Evolutionary conservation across 2,113 vertebrate species (phyloP).

Genomic region (Erythrocercus mccallii): DNA sequence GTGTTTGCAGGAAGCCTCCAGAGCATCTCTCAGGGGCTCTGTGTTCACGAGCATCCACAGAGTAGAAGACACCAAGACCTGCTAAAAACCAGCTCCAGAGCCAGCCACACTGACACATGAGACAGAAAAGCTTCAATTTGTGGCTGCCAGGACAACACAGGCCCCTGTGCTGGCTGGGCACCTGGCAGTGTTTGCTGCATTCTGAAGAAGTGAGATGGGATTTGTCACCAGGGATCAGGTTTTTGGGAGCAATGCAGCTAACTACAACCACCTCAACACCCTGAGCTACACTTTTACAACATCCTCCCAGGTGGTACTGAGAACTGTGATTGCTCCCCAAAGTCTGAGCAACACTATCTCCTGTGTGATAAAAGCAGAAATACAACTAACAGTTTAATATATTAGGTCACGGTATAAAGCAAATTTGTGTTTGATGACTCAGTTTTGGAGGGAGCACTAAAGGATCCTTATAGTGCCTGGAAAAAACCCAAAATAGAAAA

Average conservation of each 20-base stretch:
- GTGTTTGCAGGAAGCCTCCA: neutral
- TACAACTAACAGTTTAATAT: neutral
- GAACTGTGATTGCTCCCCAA: neutral
- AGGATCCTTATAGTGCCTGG: neutral
- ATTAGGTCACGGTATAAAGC: neutral
- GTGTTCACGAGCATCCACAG: neutral
- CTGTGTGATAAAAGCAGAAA: neutral
- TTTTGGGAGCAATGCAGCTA: neutral
- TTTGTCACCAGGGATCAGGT: neutral
- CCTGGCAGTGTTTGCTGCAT: neutral
- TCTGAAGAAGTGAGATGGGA: neutral
- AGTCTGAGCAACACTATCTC: neutral
- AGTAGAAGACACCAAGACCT: neutral
- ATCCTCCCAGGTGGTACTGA: neutral
- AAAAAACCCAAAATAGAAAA: neutral
- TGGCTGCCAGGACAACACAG: neutral
- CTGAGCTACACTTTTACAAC: neutral
- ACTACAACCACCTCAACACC: neutral
- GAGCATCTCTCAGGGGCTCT: neutral
- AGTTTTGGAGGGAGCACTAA: neutral
- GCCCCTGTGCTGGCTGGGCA: neutral
- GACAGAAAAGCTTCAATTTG: neutral
- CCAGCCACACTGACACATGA: accelerated
- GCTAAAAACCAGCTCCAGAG: neutral
- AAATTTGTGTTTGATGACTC: neutral